Evolutionary conservation across 35 echinoderm and acorn worm species (phyloP), one percentile per base, ranked within the genome.

Genomic region (Patiria miniata): DNA sequence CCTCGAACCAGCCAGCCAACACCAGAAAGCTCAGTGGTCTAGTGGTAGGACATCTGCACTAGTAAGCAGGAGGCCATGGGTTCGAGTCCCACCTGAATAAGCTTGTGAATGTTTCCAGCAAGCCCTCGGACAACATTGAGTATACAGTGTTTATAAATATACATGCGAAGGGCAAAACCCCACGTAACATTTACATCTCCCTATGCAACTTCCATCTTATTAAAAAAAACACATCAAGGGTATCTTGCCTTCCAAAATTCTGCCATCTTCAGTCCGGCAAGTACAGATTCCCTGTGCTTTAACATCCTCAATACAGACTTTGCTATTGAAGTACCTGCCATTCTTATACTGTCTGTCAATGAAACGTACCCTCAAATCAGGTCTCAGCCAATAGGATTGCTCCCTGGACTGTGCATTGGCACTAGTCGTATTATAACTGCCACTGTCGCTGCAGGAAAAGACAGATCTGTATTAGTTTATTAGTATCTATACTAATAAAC

Each of bases 261-360:
- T 89, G 32, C 89, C 95, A 39, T 94, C 89, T 39, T 94, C 92
- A 36, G 92, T 94, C 57, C 69, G 81, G 83, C 95, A 98, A 17
- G 95, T 91, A 68, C 95, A 98, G 10, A 83, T 86, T 52, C 91
- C 91, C 39, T 56, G 78, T 21, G 85, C 91, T 17, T 82, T 61
- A 30, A 98, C 95, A 86, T 98, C 95, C 28, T 91, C 42, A 28
- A 98, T 81, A 47, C 52, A 81, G 19, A 98, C 95, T 86, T 98
- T 98, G 57, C 47, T 88, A 61, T 94, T 98, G 83, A 94, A 98
- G 73, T 98, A 98, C 39, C 77, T 88, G 16, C 95, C 95, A 36
- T 84, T 89, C 83, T 98, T 98, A 81, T 91, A 98, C 15, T 53
- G 22, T 58, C 69, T 88, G 78, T 98, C 91, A 86, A 98, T 98